Base-by-base conservation (phyloP, 2,888 invertebrate species). In the Magallana nippona region DNA sequence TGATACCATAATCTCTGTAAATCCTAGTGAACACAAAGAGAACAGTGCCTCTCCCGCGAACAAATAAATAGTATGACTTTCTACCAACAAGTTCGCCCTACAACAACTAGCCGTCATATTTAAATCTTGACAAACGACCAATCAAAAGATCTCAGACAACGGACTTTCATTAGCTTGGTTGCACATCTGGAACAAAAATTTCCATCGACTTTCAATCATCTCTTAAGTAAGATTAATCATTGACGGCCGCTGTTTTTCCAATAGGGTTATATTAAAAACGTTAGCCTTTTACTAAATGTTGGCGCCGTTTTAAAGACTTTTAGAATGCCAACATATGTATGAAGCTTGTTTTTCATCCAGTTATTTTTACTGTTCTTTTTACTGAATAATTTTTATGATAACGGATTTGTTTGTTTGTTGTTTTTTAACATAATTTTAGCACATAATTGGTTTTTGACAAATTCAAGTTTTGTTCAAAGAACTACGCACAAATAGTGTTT, bases 91-190 rank as follows among this genome's bases (percentile, higher is more conserved):
- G 32, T 27, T 63, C 63, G 63, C 63, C 19, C 27, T 63, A 19
- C 19, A 19, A 17, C 60, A 60, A 19, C 17, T 60, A 15, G 60
- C 19, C 63, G 19, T 63, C 27, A 27, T 63, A 63, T 27, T 27
- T 71, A 71, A 60, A 71, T 71, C 71, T 27, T 71, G 71, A 71
- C 27, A 71, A 71, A 71, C 27, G 71, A 71, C 71, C 71, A 71
- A 5, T 27, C 44, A 44, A 44, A 15, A 22, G 8, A 27, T 22
- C 22, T 22, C 22, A 71, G 32, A 71, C 71, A 27, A 71, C 71
- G 32, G 71, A 27, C 27, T 32, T 71, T 71, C 27, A 32, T 27
- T 27, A 71, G 15, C 32, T 27, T 22, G 10, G 19, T 32, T 71
- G 27, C 22, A 22, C 32, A 71, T 10, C 27, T 71, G 22, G 27